Evolutionary conservation across 2,797 vertebrate species (phyloP), one percentile per base, ranked within the genome.

Genomic region (Babyrousa celebensis): DNA sequence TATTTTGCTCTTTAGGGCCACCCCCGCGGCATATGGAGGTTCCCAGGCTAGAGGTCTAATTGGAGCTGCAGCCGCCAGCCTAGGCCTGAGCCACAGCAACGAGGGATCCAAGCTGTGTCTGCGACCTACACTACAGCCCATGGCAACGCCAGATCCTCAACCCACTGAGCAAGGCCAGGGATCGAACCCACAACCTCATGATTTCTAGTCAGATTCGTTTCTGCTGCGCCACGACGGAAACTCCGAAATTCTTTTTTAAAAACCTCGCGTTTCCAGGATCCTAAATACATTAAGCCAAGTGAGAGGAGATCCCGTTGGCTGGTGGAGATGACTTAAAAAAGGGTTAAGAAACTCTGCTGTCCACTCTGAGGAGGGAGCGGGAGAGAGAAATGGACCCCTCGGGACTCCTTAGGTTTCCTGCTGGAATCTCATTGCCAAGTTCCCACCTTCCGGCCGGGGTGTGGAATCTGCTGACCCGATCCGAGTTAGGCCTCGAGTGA

Each of bases 341-440:
- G 77, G 58, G 80, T 82, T 85, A 95, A 94, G 60, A 94, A 97
- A 65, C 43, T 16, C 63, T 80, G 6, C 58, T 62, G 29, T 83
- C 16, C 3, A n/a, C 86, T 94, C 1, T 52, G 67, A 94, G 68
- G 82, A 68, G 77, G 43, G 67, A 88, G 78, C 23, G 67, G 16
- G 23, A 80, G 80, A 82, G 65, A 74, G 68, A 95, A 93, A 95
- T 89, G 54, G 87, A 96, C 21, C 95, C 86, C 80, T 85, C 5
- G 58, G 79, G 67, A 92, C 62, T 89, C 62, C 70, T 93, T 54
- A 85, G 82, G 63, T 96, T 98, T 96, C 87, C 95, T 95, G 85
- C 56, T 95, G 63, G 83, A 96, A 96, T 68, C 65, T 85, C 80
- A 62, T 74, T 89, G 80, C 96, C 90, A 90, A 94, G 65, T 80